Percentiles rank a stretch among this genome's conserved stretches.
These are phyloP conservation scores for Trichonephila clavata DNA, from an alignment of 1,140 invertebrate genomes.

Conservation along the genomic window DNA sequence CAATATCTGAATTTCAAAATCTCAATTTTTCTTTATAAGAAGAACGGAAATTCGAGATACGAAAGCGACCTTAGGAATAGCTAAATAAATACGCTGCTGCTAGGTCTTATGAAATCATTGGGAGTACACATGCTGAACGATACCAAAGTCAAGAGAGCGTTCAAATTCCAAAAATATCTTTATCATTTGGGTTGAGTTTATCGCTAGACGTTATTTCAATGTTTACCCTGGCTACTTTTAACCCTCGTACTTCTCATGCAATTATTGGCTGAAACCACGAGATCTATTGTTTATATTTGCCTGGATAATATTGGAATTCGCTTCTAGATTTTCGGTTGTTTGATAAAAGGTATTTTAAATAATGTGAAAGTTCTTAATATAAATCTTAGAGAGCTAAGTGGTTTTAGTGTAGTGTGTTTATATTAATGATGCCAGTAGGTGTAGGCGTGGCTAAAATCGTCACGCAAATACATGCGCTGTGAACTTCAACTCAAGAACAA, in stretches of 20 bases:
- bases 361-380: too few species aligned
- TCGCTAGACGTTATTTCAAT: background rate
- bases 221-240: background rate
- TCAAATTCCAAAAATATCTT: slow-evolving; percentile 32
- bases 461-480: background rate
- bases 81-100: background rate
- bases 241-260: background rate
- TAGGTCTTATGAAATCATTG: background rate
- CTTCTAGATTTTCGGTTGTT: background rate
- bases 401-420: too few species aligned
- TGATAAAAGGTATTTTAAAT: background rate
- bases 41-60: background rate
- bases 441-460: background rate
- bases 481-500: background rate
- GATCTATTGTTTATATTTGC: background rate
- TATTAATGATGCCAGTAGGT: background rate
- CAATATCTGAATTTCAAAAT: background rate
- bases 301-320: background rate
- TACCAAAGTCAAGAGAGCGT: background rate
- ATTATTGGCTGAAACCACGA: background rate
- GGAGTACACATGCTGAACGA: background rate
- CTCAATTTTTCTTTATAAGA: background rate
- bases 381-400: too few species aligned
- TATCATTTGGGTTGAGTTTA: slow-evolving; percentile 4
- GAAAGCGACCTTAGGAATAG: background rate